These are phyloP conservation scores for Erethizon dorsatum DNA, from an alignment of 2,797 vertebrate species.

Conservation along the genomic window DNA sequence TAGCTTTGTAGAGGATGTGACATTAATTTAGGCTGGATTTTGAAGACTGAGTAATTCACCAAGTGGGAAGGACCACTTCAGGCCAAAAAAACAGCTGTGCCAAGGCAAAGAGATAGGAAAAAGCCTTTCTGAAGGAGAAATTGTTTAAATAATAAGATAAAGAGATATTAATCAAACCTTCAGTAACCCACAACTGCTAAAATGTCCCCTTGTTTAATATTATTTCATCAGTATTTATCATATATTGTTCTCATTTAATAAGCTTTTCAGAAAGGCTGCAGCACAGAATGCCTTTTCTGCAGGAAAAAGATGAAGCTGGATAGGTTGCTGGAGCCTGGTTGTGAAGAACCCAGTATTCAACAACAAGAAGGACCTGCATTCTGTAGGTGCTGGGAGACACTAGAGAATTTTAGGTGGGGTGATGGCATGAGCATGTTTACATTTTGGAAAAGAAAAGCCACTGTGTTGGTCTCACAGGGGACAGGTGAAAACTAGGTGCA, in stretches of 20 bases:
- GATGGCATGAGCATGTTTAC: neutral
- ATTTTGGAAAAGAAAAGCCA: neutral
- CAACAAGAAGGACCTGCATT: neutral
- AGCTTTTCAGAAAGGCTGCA: neutral
- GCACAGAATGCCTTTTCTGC: neutral
- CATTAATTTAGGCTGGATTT: conserved; percentile 27
- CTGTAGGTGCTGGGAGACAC: neutral
- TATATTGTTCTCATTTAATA: neutral
- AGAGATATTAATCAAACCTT: neutral
- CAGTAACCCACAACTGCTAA: neutral
- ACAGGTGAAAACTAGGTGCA: neutral
- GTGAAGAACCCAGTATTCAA: neutral
- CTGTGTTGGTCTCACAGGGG: neutral
- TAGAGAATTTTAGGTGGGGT: neutral
- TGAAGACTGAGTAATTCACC: conserved; percentile 5
- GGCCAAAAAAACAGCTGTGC: neutral
- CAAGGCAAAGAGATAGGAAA: conserved; percentile 22
- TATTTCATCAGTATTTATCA: neutral
- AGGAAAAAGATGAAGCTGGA: neutral
- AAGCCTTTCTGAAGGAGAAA: neutral
- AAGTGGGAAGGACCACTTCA: neutral
- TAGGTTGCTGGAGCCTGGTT: no score
- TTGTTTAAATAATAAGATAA: conserved; percentile 34
- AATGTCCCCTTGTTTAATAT: neutral
- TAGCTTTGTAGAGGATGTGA: neutral